These are phyloP conservation scores for Rana temporaria DNA, from an alignment of 2,113 vertebrate species.

Conservation along the genomic window DNA sequence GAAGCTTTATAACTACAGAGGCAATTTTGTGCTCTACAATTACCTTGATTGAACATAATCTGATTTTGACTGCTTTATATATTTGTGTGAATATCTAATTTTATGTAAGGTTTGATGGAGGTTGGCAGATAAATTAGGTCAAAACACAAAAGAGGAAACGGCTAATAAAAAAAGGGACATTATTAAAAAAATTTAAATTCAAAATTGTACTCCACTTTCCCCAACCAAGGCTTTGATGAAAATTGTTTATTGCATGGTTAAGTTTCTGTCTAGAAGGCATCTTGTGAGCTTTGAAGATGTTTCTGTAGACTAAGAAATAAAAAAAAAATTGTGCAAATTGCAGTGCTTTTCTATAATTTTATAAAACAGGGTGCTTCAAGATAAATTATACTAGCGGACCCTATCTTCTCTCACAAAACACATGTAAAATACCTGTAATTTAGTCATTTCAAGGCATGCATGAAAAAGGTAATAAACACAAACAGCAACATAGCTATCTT, in stretches of 20 bases:
- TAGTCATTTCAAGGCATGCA: slow-evolving; percentile 78
- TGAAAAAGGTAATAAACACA: slow-evolving; percentile 79
- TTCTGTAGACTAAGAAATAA: slow-evolving; percentile 77
- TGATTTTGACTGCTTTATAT: slow-evolving; percentile 70
- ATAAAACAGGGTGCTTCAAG: slow-evolving; percentile 82
- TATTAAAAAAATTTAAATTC: slow-evolving; percentile 76
- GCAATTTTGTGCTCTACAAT: slow-evolving; percentile 77
- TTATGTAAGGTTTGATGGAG: slow-evolving; percentile 65
- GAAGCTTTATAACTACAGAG: slow-evolving; percentile 70
- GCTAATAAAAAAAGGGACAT: slow-evolving; percentile 76
- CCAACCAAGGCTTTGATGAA: slow-evolving; percentile 78
- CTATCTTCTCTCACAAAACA: slow-evolving; percentile 83
- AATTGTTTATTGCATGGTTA: slow-evolving; percentile 85
- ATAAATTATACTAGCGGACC: slow-evolving; percentile 89
- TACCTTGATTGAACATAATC: slow-evolving; percentile 81
- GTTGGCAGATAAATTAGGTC: slow-evolving; percentile 72
- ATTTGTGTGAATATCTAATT: slow-evolving; percentile 68
- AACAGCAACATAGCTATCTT: slow-evolving; percentile 69
- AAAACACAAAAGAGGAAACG: slow-evolving; percentile 80
- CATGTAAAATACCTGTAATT: slow-evolving; percentile 87
- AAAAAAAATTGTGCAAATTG: slow-evolving; percentile 87
- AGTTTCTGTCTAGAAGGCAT: slow-evolving; percentile 79
- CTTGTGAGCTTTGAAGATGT: slow-evolving; percentile 91
- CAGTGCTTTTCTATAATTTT: slow-evolving; percentile 95
- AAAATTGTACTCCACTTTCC: slow-evolving; percentile 74